A percentile compares a stretch with the other conserved stretches of the same genome.
phyloP scores from a whole-genome alignment of 2,113 vertebrate species.

The Onychostoma macrolepis region DNA sequence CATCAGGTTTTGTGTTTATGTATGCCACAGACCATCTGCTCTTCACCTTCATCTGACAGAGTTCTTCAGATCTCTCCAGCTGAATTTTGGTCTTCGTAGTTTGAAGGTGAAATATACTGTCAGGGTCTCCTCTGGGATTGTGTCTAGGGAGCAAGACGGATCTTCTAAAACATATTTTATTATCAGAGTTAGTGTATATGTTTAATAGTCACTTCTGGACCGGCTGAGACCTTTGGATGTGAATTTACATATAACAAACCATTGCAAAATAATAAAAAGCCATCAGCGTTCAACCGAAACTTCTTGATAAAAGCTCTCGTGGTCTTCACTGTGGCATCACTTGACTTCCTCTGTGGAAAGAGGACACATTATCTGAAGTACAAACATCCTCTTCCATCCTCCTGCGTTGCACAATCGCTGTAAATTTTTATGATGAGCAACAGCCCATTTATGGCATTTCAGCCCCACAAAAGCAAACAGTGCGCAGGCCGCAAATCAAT shows the following conservation, averaged over 20 bases:
- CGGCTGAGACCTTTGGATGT: neutral
- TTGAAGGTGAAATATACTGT: neutral
- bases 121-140: neutral
- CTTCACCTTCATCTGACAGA: slow-evolving; percentile 36
- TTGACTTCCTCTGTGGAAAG: slow-evolving; percentile 1
- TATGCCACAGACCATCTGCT: slow-evolving; percentile 22
- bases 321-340: neutral
- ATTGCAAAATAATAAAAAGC: neutral
- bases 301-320: neutral
- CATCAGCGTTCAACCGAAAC: neutral
- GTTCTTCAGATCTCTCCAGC: neutral
- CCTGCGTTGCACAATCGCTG: neutral
- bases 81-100: neutral
- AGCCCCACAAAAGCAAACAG: slow-evolving; percentile 7
- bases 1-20: slow-evolving; percentile 16
- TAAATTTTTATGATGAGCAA: neutral
- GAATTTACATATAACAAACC: neutral
- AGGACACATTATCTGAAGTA: neutral
- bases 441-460: slow-evolving; percentile 29
- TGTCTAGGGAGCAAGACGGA: neutral
- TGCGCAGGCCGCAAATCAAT: neutral
- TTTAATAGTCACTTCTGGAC: neutral
- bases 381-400: neutral
- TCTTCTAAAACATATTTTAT: neutral
- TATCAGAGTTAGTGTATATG: neutral